Base-by-base conservation (phyloP, 2,113 vertebrate species). In the Dascyllus trimaculatus region DNA sequence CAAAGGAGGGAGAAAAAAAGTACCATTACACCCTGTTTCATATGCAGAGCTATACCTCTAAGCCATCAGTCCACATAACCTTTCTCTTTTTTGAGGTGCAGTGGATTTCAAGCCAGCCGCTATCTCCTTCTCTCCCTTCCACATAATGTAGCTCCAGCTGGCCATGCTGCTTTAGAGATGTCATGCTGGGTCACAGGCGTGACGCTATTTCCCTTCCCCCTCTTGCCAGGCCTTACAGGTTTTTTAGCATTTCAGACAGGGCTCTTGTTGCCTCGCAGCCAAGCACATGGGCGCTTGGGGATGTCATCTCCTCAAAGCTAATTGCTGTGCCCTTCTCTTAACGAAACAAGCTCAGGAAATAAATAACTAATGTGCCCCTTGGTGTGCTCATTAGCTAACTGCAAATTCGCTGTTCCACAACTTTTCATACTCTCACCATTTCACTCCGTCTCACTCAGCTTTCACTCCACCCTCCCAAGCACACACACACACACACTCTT, bases 301-400 rank as follows among this genome's bases (percentile, higher is more conserved):
- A 90, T 88, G 89, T 90, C 90, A 87, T 81, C 90, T 90, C 80
- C 92, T 91, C 88, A 82, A 75, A 90, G 92, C 90, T 94, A 93
- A 93, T 94, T 94, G 90, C 89, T 80, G 75, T 93, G 90, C 92
- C 92, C 93, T 93, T 93, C 91, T 89, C 91, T 88, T 90, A 91
- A 92, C 81, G 81, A 90, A 93, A 93, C 88, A 89, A 91, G 88
- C 78, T 24, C 81, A 82, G 84, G 86, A 93, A 91, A 93, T 92
- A 92, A 91, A 93, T 90, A 92, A 91, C 89, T 91, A 88, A 94
- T 90, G 85, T 87, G 89, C 81, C 88, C 87, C 91, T 90, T 85
- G 90, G 92, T 91, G 84, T 24, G 69, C 92, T 94, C 92, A 92
- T 94, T 94, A 92, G 87, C 85, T 78, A 72, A 80, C 79, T 82